Conservation (phyloP, 2,113 vertebrate genomes). For the Amblyornis subalaris region DNA sequence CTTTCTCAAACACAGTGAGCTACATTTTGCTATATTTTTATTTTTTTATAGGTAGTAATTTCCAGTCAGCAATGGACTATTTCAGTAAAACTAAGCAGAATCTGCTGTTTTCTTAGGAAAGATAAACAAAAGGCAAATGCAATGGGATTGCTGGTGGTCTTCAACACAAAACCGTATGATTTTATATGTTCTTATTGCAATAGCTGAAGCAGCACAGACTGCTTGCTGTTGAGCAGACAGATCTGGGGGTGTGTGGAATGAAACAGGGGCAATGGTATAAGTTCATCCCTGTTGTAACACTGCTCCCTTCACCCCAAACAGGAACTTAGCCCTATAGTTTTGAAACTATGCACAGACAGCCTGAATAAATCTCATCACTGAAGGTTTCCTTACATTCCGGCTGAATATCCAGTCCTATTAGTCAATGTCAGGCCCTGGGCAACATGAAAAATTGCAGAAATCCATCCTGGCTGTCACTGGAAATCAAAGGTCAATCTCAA, state of each 20-base stretch:
- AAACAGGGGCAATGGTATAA: neutral
- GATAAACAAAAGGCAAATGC: slow-evolving; percentile 12
- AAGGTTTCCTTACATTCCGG: slow-evolving; percentile 27
- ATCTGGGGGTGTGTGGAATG: neutral
- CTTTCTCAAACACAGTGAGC: neutral
- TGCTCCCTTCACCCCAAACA: neutral
- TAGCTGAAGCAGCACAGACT: neutral
- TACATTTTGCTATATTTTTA: neutral
- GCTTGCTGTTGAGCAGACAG: neutral
- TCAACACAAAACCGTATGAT: neutral
- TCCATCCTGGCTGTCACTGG: slow-evolving; percentile 44
- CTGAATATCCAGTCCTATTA: slow-evolving; percentile 43
- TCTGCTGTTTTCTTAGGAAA: neutral
- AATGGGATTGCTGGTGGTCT: neutral
- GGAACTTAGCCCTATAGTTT: slow-evolving; percentile 9
- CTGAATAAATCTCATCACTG: slow-evolving; percentile 13
- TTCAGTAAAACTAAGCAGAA: slow-evolving; percentile 1
- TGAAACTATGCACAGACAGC: neutral
- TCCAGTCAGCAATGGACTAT: neutral
- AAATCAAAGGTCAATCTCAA: slow-evolving; percentile 47
- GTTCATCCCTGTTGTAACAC: neutral
- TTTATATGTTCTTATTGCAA: neutral
- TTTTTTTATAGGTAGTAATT: neutral
- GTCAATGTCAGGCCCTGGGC: slow-evolving; percentile 30
- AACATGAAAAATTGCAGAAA: slow-evolving; percentile 45